Conservation (phyloP, 2,888 invertebrate genomes). For the Rhagium mordax region DNA sequence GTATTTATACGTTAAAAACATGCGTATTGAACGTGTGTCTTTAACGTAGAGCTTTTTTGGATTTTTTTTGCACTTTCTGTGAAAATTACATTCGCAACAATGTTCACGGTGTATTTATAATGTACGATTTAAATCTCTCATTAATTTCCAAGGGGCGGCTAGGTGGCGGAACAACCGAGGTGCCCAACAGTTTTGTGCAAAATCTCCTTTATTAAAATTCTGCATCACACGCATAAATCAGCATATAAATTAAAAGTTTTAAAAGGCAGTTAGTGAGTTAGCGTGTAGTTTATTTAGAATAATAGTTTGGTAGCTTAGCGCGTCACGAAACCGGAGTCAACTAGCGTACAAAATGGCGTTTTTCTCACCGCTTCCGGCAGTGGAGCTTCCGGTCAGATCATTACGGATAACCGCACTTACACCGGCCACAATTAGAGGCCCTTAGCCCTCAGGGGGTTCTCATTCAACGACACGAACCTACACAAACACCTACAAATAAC, state of each 20-base stretch:
- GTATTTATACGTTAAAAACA: too few relatives aligned
- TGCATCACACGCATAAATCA: constrained; percentile 55
- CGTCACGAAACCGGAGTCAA: constrained; percentile 70
- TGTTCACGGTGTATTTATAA: too few relatives aligned
- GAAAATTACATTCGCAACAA: too few relatives aligned
- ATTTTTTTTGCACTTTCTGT: too few relatives aligned
- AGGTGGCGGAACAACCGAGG: background rate
- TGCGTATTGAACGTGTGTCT: too few relatives aligned
- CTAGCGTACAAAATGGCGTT: constrained; percentile 72
- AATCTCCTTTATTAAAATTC: constrained; percentile 1
- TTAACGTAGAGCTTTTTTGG: too few relatives aligned
- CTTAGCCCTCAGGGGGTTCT: constrained; percentile 39
- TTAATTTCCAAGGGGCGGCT: too few relatives aligned
- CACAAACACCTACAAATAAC: constrained; percentile 28
- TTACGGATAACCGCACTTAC: constrained; percentile 68
- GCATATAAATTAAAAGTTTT: constrained; percentile 61
- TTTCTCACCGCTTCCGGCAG: constrained; percentile 71
- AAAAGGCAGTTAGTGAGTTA: constrained; percentile 59
- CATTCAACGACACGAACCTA: constrained; percentile 43
- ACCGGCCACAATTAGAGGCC: constrained; percentile 47
- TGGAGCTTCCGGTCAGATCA: constrained; percentile 69
- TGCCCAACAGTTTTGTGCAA: background rate
- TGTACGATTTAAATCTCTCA: too few relatives aligned
- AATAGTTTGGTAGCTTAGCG: constrained; percentile 64
- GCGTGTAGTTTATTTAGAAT: constrained; percentile 65